Conservation (phyloP, 2,797 vertebrate genomes). For the Cryptoblepharus egeriae region DNA sequence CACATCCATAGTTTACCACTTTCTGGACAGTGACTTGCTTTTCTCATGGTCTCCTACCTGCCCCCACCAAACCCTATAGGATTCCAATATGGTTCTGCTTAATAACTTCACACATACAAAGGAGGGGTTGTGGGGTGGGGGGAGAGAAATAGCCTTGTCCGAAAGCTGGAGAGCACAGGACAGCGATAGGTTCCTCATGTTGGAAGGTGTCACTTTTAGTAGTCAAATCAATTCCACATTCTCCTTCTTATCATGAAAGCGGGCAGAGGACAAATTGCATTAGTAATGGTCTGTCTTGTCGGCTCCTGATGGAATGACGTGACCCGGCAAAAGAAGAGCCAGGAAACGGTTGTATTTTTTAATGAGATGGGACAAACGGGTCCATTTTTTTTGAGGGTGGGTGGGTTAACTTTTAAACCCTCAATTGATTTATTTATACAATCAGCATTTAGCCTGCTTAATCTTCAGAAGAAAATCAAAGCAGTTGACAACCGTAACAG, state of each 20-base stretch:
- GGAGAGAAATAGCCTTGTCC: not conserved
- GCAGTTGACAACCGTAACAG: not conserved
- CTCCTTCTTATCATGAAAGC: slow-evolving; percentile 55
- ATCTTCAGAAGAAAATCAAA: not conserved
- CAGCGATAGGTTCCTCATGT: slow-evolving; percentile 52
- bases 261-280: slow-evolving; percentile 44
- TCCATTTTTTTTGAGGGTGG: not conserved
- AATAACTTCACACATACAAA: slow-evolving; percentile 40
- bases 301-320: slow-evolving; percentile 9
- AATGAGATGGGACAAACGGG: not conserved
- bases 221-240: slow-evolving; percentile 51
- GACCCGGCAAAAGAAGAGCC: slow-evolving; percentile 36
- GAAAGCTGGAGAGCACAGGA: slow-evolving; percentile 27
- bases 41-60: not conserved
- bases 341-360: slow-evolving; percentile 18
- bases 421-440: not conserved
- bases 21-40: slow-evolving; percentile 8
- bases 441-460: not conserved
- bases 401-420: not conserved
- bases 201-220: slow-evolving; percentile 47
- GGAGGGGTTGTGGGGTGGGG: not conserved
- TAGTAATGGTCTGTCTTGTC: slow-evolving; percentile 37
- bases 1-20: not conserved
- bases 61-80: not conserved
- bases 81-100: slow-evolving; percentile 52